phyloP scores from a whole-genome alignment of 2,797 vertebrate species.

The Poecilia wingei region DNA sequence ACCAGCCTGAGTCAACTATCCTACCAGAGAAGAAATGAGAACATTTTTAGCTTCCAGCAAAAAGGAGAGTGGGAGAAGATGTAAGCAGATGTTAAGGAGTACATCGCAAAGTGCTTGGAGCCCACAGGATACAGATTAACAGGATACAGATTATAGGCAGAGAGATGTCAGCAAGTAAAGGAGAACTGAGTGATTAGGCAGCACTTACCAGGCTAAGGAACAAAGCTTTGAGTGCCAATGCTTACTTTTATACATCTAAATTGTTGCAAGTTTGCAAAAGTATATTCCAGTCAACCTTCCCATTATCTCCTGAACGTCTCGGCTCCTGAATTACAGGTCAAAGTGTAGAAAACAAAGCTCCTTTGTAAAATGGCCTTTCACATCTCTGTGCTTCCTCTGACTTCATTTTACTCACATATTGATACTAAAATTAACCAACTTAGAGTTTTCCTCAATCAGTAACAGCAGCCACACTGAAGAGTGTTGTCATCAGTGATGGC shows the following conservation, averaged over 20 bases:
- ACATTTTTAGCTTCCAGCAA: conserved; percentile 32
- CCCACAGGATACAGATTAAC: conserved; percentile 60
- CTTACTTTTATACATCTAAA: neutral
- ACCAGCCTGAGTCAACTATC: conserved; percentile 31
- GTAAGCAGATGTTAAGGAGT: conserved; percentile 68
- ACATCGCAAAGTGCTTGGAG: conserved; percentile 35
- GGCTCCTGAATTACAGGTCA: neutral
- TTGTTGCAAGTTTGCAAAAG: neutral
- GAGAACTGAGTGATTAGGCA: conserved; percentile 32
- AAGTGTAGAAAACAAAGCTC: neutral
- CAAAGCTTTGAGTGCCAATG: neutral
- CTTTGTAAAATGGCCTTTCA: neutral
- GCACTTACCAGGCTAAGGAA: conserved; percentile 11
- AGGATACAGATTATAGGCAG: conserved; percentile 59
- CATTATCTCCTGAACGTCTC: neutral
- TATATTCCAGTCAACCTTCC: neutral
- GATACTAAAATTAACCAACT: neutral
- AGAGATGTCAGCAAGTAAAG: conserved; percentile 53
- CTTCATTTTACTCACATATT: neutral
- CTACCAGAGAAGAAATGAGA: conserved; percentile 35
- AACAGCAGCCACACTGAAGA: neutral
- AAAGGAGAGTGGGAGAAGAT: conserved; percentile 37
- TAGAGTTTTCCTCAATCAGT: neutral
- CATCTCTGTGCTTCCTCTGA: neutral
- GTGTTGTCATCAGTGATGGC: neutral